Evolutionary conservation across 2,113 vertebrate species (phyloP), one percentile per base, ranked within the genome.

Genomic region (Cardinalis cardinalis): DNA sequence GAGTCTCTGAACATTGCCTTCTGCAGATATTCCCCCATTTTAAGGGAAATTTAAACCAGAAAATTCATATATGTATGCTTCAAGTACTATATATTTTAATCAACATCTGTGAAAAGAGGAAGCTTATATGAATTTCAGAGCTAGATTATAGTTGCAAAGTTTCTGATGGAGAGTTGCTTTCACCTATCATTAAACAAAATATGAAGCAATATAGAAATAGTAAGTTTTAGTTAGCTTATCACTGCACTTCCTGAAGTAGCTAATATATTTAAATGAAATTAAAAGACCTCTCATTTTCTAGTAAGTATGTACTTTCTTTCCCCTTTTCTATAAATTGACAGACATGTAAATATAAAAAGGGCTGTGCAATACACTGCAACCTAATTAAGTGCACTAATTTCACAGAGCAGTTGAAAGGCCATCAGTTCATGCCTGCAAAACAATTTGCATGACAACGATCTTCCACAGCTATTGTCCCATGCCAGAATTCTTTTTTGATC

Each of bases 401-500:
- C 77, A 77, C 18, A 84, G 63, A 77, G 13, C 14, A 34, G 53
- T 59, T 1, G 0, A 75, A 92, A 95, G 88, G 34, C 49, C 77
- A 69, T 14, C 31, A 46, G 63, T 59, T 80, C 40, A 48, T 70
- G 32, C 24, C 44, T 81, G 36, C 63, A 72, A 66, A 88, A 63
- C 31, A 59, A 89, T 96, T 78, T 94, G 65, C 91, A 81, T 88
- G 82, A 94, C 75, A 89, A 95, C 14, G 5, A 66, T 59, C 43
- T 91, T 76, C 64, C 18, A 66, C 63, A 71, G 58, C 18, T 76
- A 20, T 64, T 92, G 63, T 92, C 69, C 52, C 51, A 78, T 43
- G 70, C 46, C 38, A 91, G 75, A 41, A 25, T 10, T 28, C 18
- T 53, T 65, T 93, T 90, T 52, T 18, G 18, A 91, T 76, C 65